Percentiles rank a stretch among this genome's conserved stretches.
Conservation (phyloP, 2,113 vertebrate species). For the Xenopus laevis region DNA sequence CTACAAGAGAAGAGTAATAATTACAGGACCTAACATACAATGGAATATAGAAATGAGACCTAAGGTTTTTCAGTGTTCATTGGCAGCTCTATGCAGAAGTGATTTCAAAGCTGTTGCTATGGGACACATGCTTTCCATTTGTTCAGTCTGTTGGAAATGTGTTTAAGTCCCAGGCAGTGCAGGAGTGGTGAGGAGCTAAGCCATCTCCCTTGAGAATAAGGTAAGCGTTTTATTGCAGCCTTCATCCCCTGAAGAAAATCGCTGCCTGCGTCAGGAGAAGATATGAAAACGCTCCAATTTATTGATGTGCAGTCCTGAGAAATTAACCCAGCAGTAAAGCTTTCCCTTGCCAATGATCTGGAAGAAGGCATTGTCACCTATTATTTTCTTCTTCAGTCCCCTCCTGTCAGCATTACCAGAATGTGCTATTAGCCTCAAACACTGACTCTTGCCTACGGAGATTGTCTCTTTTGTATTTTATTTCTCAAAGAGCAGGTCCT, state of each 20-base stretch:
- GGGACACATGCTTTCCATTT: neutral
- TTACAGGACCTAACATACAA: neutral
- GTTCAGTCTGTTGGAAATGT: slow-evolving; percentile 1
- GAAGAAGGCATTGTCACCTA: neutral
- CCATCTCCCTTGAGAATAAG: neutral
- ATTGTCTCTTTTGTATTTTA: too few relatives aligned
- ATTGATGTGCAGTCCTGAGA: neutral
- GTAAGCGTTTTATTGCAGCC: neutral
- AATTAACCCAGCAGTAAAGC: neutral
- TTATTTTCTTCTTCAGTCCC: neutral
- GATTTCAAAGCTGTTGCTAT: neutral
- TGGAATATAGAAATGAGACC: neutral
- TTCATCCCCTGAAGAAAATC: neutral
- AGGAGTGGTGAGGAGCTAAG: neutral
- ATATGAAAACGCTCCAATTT: neutral
- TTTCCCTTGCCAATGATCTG: too few relatives aligned
- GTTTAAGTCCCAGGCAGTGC: neutral
- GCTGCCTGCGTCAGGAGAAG: neutral
- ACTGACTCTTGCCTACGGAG: too few relatives aligned
- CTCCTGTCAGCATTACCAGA: neutral
- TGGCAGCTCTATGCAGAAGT: neutral
- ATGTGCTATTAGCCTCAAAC: neutral
- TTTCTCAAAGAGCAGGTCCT: too few relatives aligned
- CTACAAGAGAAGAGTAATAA: neutral
- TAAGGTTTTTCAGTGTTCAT: neutral